phyloP scores from a whole-genome alignment of 2,888 invertebrate genomes.

The Lasioglossum malachurum region DNA sequence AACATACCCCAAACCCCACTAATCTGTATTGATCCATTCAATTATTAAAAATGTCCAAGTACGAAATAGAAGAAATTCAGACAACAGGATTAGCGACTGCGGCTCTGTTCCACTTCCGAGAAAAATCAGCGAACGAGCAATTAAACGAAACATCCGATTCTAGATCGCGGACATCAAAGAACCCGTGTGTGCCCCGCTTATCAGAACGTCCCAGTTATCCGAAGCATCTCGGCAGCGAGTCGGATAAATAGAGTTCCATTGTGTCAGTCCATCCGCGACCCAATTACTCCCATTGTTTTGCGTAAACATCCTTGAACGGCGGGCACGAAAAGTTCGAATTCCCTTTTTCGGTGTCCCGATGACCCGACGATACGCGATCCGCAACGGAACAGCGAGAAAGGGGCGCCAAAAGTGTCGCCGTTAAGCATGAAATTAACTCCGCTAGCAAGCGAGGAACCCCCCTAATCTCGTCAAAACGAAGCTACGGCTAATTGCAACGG shows the following conservation, averaged over 20 bases:
- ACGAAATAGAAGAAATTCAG: not conserved
- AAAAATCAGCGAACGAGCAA: not conserved
- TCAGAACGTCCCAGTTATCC: constrained; percentile 7
- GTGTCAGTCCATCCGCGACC: not conserved
- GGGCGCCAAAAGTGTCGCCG: constrained; percentile 22
- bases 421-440: constrained; percentile 51
- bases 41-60: not conserved
- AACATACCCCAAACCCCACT: no score
- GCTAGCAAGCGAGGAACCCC: not conserved
- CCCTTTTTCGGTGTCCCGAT: constrained; percentile 7
- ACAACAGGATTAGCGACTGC: not conserved
- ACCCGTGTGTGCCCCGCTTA: not conserved
- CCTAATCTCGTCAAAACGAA: constrained; percentile 61
- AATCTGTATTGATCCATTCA: no score
- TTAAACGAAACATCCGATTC: not conserved
- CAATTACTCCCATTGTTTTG: constrained; percentile 12
- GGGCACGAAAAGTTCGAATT: not conserved
- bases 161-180: not conserved
- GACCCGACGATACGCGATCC: not conserved
- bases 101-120: not conserved
- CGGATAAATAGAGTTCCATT: constrained; percentile 12
- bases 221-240: not conserved
- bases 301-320: not conserved
- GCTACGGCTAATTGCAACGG: constrained; percentile 59
- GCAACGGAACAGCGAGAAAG: not conserved